Conservation (phyloP, 1,140 invertebrate species). For the Bursaphelenchus mucronatus region DNA sequence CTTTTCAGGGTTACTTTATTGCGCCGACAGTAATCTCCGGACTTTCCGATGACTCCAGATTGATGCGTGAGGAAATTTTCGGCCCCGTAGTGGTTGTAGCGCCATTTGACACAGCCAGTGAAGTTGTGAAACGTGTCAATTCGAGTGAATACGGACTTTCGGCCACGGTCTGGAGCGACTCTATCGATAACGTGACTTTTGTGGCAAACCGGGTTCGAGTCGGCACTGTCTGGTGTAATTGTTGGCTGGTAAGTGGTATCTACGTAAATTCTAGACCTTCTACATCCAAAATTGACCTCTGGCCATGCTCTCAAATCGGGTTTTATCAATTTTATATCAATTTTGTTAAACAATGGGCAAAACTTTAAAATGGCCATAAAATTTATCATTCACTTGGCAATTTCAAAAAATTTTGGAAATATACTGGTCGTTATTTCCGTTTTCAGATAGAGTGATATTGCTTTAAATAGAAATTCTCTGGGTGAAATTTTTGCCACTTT, state of each 20-base stretch:
- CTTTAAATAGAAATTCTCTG: too few species aligned
- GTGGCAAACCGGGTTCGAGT: constrained; percentile 60
- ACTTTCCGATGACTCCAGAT: constrained; percentile 61
- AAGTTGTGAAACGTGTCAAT: constrained; percentile 65
- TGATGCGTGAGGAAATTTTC: constrained; percentile 68
- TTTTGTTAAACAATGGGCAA: too few species aligned
- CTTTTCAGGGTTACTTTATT: constrained; percentile 65
- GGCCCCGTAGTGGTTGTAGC: constrained; percentile 67
- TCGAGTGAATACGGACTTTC: constrained; percentile 66
- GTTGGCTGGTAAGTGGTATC: constrained; percentile 65
- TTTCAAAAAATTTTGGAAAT: too few species aligned
- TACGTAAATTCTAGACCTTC: too few species aligned
- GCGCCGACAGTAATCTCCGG: constrained; percentile 65
- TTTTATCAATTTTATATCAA: too few species aligned
- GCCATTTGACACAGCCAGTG: constrained; percentile 65
- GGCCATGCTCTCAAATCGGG: too few species aligned
- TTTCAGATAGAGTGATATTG: too few species aligned
- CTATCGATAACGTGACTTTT: constrained; percentile 63
- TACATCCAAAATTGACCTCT: too few species aligned
- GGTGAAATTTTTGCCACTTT: too few species aligned
- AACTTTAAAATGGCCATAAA: too few species aligned
- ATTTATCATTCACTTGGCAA: too few species aligned
- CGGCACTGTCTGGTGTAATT: constrained; percentile 69
- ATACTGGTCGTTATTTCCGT: too few species aligned
- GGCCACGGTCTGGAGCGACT: constrained; percentile 65